A percentile compares a stretch with the other conserved stretches of the same genome.
Evolutionary conservation across 2,113 vertebrate genomes (phyloP).

Genomic region (Callipepla californica): DNA sequence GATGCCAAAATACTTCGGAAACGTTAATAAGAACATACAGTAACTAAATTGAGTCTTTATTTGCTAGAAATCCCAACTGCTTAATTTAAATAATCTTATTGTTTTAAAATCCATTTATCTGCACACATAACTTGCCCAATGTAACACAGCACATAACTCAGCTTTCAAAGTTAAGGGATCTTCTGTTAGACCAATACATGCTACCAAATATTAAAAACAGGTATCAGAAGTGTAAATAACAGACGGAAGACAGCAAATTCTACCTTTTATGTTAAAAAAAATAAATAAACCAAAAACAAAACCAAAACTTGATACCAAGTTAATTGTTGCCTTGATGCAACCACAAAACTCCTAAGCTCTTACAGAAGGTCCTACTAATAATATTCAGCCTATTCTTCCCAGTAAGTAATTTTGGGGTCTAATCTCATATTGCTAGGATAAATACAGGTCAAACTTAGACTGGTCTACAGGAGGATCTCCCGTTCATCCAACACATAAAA

Average conservation of each 20-base stretch:
- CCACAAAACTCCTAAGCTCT: not conserved
- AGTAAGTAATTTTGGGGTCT: not conserved
- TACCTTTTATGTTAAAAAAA: not conserved
- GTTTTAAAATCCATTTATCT: not conserved
- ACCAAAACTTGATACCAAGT: not conserved
- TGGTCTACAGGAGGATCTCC: not conserved
- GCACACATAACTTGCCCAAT: not conserved
- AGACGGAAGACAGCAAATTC: not conserved
- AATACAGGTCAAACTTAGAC: not conserved
- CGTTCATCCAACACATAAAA: not conserved
- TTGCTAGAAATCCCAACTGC: not conserved
- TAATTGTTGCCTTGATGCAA: not conserved
- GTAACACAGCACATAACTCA: not conserved
- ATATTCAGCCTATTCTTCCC: not conserved
- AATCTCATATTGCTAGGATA: not conserved
- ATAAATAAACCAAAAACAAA: not conserved
- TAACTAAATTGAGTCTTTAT: not conserved
- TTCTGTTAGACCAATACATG: not conserved
- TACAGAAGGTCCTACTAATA: not conserved
- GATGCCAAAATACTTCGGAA: not conserved
- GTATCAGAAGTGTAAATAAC: not conserved
- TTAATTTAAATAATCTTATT: not conserved
- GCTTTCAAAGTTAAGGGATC: not conserved
- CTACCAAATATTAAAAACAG: not conserved
- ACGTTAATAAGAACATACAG: not conserved